phyloP scores from a whole-genome alignment of 2,888 invertebrate genomes.

The Rhodophaea formosa region DNA sequence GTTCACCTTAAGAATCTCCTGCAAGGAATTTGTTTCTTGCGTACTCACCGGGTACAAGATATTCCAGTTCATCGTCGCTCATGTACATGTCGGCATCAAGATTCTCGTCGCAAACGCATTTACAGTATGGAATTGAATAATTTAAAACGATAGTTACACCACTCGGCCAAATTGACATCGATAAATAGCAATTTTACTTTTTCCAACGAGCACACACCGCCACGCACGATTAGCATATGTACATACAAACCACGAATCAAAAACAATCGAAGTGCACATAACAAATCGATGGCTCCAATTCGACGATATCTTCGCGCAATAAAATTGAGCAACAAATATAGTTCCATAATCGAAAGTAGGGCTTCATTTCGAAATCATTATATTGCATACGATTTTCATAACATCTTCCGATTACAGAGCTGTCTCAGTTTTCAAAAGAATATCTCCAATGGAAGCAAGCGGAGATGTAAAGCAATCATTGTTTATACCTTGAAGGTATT shows the following conservation, averaged over 20 bases:
- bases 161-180: conserved; percentile 49
- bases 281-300: conserved; percentile 18
- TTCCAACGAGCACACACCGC: conserved; percentile 17
- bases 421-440: conserved; percentile 19
- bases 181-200: conserved; percentile 43
- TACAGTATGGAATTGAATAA: conserved; percentile 17
- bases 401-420: conserved; percentile 17
- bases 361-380: conserved; percentile 30
- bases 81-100: conserved; percentile 14
- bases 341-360: conserved; percentile 33
- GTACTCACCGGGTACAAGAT: conserved; percentile 27
- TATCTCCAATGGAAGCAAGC: conserved; percentile 27
- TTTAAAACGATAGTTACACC: conserved; percentile 36
- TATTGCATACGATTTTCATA: conserved; percentile 28
- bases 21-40: conserved; percentile 11
- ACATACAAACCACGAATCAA: conserved; percentile 3
- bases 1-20: background rate
- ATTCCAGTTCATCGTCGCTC: conserved; percentile 27
- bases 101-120: conserved; percentile 12
- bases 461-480: conserved; percentile 38
- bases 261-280: background rate
- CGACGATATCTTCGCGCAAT: conserved; percentile 38
- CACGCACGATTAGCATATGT: background rate
- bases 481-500: conserved; percentile 51
- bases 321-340: conserved; percentile 45